Evolutionary conservation across 1,140 invertebrate genomes (phyloP), one percentile per base, ranked within the genome.

Genomic region (Musca domestica): DNA sequence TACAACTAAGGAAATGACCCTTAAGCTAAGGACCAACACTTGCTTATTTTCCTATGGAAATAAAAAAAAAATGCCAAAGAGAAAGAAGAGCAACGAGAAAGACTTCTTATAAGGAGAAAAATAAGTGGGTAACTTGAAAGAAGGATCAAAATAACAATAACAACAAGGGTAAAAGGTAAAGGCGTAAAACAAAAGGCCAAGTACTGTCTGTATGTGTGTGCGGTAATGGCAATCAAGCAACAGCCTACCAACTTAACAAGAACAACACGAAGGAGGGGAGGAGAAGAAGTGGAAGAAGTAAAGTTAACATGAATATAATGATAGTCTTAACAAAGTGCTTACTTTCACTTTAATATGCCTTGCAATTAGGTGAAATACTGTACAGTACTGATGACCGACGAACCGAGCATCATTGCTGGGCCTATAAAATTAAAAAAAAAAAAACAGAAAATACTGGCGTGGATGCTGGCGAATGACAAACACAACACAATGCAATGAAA

Each of bases 11-110:
- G 10, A 41, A 41, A 41, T 61, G 23, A 61, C 56, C 56, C 56
- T 61, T 20, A 61, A 34, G 56, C 56, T n/a, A 61, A 61, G 34
- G 56, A 41, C 56, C 56, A 61, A 61, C 56, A 61, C 56, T 61
- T 61, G 56, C 27, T 61, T 7, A 20, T 10, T 12, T 61, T 61
- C 56, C 56, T n/a, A n/a, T n/a, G n/a, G n/a, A 61, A 61, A 41
- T 27, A 34, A 61, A 61, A 10, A 25, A 48, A 15, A 48, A 48
- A 15, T 48, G 15, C 5, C 17, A 20, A 51, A 51, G 17, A 51
- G 5, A 51, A 51, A 14, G 48, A 51, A 51, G 17, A 34, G 9
- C 3, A 58, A 23, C 15, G 25, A 7, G n/a, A 58, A 58, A n/a
- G 4, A 58, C 23, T 12, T 54, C 15, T 10, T 12, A 23, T 22